phyloP scores from a whole-genome alignment of 2,888 invertebrate species.

The Norana najaformis region DNA sequence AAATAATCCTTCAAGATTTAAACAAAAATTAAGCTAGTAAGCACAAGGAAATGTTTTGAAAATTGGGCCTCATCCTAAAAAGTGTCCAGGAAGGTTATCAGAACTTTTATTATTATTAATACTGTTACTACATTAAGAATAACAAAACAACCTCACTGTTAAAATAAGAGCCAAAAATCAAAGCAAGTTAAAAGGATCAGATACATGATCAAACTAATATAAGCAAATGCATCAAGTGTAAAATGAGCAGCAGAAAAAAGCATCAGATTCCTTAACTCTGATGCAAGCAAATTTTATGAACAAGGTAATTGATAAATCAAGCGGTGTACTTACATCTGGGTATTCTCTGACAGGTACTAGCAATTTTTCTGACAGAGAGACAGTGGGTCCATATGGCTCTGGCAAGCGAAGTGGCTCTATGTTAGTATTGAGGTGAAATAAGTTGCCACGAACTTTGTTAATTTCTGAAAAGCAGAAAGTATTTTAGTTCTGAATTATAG shows the following conservation, averaged over 20 bases:
- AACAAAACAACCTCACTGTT: background rate
- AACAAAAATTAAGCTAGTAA: background rate
- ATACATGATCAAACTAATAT: background rate
- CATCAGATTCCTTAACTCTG: background rate
- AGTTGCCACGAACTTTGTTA: constrained; percentile 90
- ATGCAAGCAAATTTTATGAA: constrained; percentile 13
- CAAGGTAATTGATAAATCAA: constrained; percentile 8
- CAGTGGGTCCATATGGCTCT: constrained; percentile 68
- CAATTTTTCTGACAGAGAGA: constrained; percentile 95
- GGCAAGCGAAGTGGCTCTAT: constrained; percentile 69
- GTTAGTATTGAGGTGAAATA: constrained; percentile 94
- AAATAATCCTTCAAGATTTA: background rate
- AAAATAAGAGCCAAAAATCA: background rate
- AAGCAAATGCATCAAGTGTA: background rate
- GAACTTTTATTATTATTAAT: background rate
- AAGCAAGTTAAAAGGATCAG: background rate
- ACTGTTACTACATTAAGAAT: background rate
- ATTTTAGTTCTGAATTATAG: constrained; percentile 8
- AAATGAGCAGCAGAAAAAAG: constrained; percentile 3
- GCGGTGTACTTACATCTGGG: constrained; percentile 72
- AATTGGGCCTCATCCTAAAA: background rate
- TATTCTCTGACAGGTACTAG: constrained; percentile 98
- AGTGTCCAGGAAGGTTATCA: background rate
- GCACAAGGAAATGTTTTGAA: background rate
- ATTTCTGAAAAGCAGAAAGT: constrained; percentile 65